Conservation (phyloP, 2,888 invertebrate species). For the Leptopterna dolabrata region DNA sequence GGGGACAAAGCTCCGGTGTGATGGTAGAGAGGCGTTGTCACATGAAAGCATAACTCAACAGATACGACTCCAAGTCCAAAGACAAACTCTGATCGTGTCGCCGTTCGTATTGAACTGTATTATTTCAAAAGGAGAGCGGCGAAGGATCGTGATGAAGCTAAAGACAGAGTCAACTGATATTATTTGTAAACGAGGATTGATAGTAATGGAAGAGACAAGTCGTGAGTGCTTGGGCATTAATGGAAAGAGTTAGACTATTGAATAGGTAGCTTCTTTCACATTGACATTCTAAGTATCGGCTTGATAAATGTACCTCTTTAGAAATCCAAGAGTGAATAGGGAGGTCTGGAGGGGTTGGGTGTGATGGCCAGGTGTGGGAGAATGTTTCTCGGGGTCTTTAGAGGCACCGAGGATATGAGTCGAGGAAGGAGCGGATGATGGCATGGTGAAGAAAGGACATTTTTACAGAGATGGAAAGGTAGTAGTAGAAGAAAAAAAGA, state of each 20-base stretch:
- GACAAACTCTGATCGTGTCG: conserved; percentile 40
- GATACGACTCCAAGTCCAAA: conserved; percentile 3
- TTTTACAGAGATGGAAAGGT: conserved; percentile 23
- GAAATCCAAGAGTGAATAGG: conserved; percentile 47
- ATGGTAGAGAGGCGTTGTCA: conserved; percentile 15
- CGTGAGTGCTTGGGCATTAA: conserved; percentile 54
- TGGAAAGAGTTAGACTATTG: conserved; percentile 57
- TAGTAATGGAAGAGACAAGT: conserved; percentile 45
- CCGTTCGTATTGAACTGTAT: conserved; percentile 42
- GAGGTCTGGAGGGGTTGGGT: conserved; percentile 37
- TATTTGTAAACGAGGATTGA: conserved; percentile 48
- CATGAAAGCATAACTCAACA: conserved; percentile 36
- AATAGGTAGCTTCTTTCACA: conserved; percentile 58
- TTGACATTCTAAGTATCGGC: conserved; percentile 59
- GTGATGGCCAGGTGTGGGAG: conserved; percentile 54
- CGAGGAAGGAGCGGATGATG: conserved; percentile 25
- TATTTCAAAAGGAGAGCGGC: conserved; percentile 20
- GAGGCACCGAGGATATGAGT: conserved; percentile 39
- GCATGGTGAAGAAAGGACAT: not conserved
- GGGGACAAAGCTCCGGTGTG: conserved; percentile 12
- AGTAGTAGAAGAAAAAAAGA: conserved; percentile 21
- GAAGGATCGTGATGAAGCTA: conserved; percentile 22
- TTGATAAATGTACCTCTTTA: conserved; percentile 58
- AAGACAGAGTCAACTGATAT: conserved; percentile 46
- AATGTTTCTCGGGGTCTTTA: conserved; percentile 33